phyloP scores from a whole-genome alignment of 2,113 vertebrate genomes.

The Poeciliopsis prolifica region DNA sequence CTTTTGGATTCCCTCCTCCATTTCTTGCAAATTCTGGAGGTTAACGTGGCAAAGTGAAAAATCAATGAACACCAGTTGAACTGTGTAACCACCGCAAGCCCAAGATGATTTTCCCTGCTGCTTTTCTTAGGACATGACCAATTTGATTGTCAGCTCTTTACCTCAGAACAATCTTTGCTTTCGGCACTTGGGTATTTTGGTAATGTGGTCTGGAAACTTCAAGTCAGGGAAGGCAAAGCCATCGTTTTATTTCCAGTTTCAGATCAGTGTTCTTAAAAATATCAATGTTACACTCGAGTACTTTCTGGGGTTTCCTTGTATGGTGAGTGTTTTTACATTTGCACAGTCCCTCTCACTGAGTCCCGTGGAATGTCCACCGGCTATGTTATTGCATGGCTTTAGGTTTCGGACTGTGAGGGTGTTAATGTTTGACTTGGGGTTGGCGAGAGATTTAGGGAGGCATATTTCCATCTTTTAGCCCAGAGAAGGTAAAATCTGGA shows the following conservation, averaged over 20 bases:
- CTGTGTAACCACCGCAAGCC: slow-evolving; percentile 31
- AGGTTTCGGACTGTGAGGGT: slow-evolving; percentile 63
- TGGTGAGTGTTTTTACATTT: slow-evolving; percentile 63
- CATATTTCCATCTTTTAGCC: slow-evolving; percentile 52
- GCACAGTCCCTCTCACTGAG: slow-evolving; percentile 63
- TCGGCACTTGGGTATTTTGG: slow-evolving; percentile 61
- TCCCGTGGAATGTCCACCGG: slow-evolving; percentile 65
- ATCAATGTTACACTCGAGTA: slow-evolving; percentile 25
- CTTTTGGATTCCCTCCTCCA: slow-evolving; percentile 20
- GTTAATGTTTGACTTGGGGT: slow-evolving; percentile 73
- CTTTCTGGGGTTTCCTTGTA: slow-evolving; percentile 45
- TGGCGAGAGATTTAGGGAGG: slow-evolving; percentile 39
- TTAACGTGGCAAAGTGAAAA: slow-evolving; percentile 48
- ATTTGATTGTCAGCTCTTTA: slow-evolving; percentile 66
- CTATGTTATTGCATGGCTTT: slow-evolving; percentile 67
- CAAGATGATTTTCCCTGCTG: slow-evolving; percentile 52
- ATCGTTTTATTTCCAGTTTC: slow-evolving; percentile 39
- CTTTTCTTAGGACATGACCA: slow-evolving; percentile 52
- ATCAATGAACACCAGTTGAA: slow-evolving; percentile 45
- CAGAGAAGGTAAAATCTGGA: slow-evolving; percentile 50
- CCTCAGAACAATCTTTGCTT: slow-evolving; percentile 55
- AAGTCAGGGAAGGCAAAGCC: slow-evolving; percentile 40
- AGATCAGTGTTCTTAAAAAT: slow-evolving; percentile 53
- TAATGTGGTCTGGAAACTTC: slow-evolving; percentile 55
- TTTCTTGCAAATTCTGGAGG: slow-evolving; percentile 35